Percentiles rank a stretch among this genome's conserved stretches.
Evolutionary conservation across 2,797 vertebrate genomes (phyloP).

Genomic region (Pristis pectinata): DNA sequence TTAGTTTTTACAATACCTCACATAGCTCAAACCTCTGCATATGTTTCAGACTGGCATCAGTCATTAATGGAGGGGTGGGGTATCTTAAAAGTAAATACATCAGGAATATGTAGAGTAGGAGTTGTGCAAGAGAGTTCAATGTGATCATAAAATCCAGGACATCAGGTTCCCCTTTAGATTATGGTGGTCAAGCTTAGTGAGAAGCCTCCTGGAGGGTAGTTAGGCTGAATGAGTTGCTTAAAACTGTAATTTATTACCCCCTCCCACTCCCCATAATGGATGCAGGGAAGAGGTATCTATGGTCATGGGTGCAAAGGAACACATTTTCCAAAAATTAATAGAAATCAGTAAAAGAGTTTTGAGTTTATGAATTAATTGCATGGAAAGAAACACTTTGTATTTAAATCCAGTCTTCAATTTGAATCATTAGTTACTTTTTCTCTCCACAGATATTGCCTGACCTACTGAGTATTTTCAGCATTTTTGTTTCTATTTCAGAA

Average conservation of each 20-base stretch:
- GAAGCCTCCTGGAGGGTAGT: not conserved
- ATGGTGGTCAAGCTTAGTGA: not conserved
- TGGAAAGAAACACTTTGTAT: too few relatives aligned
- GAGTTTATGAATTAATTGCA: too few relatives aligned
- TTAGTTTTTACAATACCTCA: not conserved
- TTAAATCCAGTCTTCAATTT: not conserved
- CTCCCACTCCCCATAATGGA: too few relatives aligned
- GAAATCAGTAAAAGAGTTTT: too few relatives aligned
- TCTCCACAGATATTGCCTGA: not conserved
- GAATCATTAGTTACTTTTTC: not conserved
- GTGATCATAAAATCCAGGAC: not conserved
- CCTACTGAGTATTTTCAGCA: not conserved
- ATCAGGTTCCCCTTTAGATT: too few relatives aligned
- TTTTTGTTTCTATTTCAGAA: not conserved
- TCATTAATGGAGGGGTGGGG: too few relatives aligned
- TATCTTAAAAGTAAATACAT: not conserved
- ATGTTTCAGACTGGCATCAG: too few relatives aligned
- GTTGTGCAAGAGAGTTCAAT: not conserved
- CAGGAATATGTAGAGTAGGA: not conserved
- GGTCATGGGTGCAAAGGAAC: too few relatives aligned
- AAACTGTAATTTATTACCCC: not conserved
- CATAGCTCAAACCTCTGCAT: too few relatives aligned
- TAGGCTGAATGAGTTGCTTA: not conserved
- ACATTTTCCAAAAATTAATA: too few relatives aligned
- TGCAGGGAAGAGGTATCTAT: not conserved